A percentile compares a stretch with the other conserved stretches of the same genome.
Conservation (phyloP, 2,113 vertebrate genomes). For the Chloropsis hardwickii region DNA sequence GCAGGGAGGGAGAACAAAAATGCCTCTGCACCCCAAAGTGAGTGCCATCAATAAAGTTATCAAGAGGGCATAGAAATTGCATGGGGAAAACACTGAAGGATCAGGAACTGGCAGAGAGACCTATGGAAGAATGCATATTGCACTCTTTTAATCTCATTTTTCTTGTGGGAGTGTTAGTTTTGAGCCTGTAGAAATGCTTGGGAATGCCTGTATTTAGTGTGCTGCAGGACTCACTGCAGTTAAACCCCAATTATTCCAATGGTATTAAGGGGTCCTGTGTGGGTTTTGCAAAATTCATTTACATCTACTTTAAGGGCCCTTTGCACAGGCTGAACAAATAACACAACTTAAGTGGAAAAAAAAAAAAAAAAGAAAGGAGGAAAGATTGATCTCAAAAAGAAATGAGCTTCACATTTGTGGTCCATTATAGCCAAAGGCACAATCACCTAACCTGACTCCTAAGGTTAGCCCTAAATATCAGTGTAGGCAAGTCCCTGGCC, state of each 20-base stretch:
- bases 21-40: fast-evolving
- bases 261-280: slow-evolving; percentile 27
- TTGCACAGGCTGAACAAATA: slow-evolving; percentile 9
- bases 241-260: slow-evolving; percentile 1
- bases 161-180: not conserved
- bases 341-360: not conserved
- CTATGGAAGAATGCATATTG: not conserved
- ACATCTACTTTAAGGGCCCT: not conserved
- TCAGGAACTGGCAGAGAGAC: not conserved
- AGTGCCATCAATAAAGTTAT: too few relatives aligned
- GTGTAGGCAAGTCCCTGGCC: slow-evolving; percentile 50
- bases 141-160: not conserved
- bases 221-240: not conserved
- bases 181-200: not conserved
- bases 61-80: not conserved
- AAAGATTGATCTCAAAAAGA: slow-evolving; percentile 19
- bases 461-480: slow-evolving; percentile 49
- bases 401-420: slow-evolving; percentile 17
- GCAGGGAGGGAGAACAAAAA: not conserved
- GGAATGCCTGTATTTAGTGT: not conserved
- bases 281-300: slow-evolving; percentile 51
- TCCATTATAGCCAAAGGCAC: slow-evolving; percentile 32
- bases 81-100: not conserved
- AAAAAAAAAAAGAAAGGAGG: not conserved
- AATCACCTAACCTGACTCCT: slow-evolving; percentile 47